Base-by-base conservation (phyloP, 37 sponge, comb jelly and placozoan genomes). In the Crambe crambe region DNA sequence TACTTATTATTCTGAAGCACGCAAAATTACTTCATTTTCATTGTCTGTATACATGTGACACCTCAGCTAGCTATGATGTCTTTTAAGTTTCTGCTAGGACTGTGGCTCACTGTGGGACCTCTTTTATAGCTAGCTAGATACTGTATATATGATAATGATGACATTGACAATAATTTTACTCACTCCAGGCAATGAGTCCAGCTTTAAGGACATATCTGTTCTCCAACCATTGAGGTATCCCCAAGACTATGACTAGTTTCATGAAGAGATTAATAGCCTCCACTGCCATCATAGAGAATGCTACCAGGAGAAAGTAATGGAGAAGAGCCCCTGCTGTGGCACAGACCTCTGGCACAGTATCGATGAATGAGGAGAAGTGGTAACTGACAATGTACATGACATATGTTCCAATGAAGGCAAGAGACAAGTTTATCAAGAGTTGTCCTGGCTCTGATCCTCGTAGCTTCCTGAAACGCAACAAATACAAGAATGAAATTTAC, bases 241-340 rank as follows among this genome's bases (percentile, higher is more conserved):
- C 70, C 37, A 85, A 41, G 22, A 85, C 86, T 20, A 72, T 22
- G 5, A 85, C 86, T 31, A 85, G 73, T 26, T 78, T 71, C 21
- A 65, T 67, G 65, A 78, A 78, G 42, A 85, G 73, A 66, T 78
- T 70, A 56, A 85, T 85, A 3, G 86, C 86, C 26, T 77, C 78
- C 27, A 79, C 86, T 62, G 86, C 79, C 86, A 85, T 85, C 39
- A 39, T 5, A 32, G 60, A 27, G 70, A 78, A 78, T 15, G 65
- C 54, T 12, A 54, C 86, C 40, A 85, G 74, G 42, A 85, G 51
- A 79, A 85, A 85, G 78, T 85, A 85, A 41, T 85, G 86, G 5
- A 85, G 62, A 9, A 85, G 47, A 29, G 65, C 79, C n/a, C 60
- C 68, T 1, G 58, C 39, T 23, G 78, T 8, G 22, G 58, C 79